These are phyloP conservation scores for Drosophila kuntzei DNA, from an alignment of 2,888 invertebrate genomes.

Conservation along the genomic window DNA sequence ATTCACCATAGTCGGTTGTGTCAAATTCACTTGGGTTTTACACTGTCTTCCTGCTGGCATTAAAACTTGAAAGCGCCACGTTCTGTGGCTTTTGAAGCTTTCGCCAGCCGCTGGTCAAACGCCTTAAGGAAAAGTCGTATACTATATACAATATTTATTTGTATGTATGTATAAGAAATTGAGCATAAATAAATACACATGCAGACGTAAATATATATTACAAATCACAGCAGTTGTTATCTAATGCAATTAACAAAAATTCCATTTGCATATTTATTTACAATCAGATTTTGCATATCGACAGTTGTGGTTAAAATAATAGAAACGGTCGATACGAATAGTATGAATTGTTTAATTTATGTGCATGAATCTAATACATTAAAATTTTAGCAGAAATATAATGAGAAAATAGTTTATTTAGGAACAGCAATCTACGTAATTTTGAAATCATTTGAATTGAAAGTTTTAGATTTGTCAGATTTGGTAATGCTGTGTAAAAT, in stretches of 20 bases:
- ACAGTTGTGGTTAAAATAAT: constrained; percentile 3
- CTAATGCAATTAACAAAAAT: constrained; percentile 11
- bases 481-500: not conserved
- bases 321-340: not conserved
- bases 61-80: constrained; percentile 67
- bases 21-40: constrained; percentile 68
- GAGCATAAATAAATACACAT: constrained; percentile 10
- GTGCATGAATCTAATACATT: not conserved
- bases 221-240: constrained; percentile 13
- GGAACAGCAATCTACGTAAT: not conserved
- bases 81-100: constrained; percentile 56
- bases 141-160: not conserved
- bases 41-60: constrained; percentile 61
- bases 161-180: constrained; percentile 15
- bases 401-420: not conserved
- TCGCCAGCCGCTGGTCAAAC: constrained; percentile 41
- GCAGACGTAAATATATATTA: not conserved
- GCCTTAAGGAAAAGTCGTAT: constrained; percentile 32
- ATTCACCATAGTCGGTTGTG: constrained; percentile 29
- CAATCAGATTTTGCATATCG: not conserved
- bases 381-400: not conserved
- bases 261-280: not conserved
- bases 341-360: not conserved
- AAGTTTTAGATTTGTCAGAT: no score
- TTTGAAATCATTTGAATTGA: not conserved